phyloP scores from a whole-genome alignment of 2,888 invertebrate species.

The Prenolepis imparis region DNA sequence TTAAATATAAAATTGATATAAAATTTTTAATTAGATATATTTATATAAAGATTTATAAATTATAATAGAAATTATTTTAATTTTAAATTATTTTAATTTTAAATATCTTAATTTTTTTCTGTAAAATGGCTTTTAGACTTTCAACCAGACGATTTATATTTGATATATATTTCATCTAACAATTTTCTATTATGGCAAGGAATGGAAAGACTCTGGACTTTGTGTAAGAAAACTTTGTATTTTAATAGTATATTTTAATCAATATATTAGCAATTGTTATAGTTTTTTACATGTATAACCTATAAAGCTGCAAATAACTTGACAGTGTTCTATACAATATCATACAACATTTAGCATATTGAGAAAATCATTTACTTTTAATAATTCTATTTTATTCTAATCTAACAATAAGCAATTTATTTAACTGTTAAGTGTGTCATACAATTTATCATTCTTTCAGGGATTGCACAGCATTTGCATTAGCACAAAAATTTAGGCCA shows the following conservation, averaged over 20 bases:
- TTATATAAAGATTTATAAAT: background rate
- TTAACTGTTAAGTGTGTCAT: background rate
- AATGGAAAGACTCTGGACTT: background rate
- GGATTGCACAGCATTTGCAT: background rate
- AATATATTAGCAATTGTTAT: background rate
- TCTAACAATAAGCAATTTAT: constrained; percentile 2
- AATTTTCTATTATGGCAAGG: background rate
- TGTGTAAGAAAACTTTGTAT: constrained; percentile 20
- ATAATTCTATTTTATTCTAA: background rate
- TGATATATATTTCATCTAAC: background rate
- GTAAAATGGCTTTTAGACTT: constrained; percentile 2
- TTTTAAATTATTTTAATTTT: background rate
- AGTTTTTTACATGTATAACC: background rate
- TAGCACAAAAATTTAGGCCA: background rate
- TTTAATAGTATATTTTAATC: background rate
- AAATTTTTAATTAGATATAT: background rate
- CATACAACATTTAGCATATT: background rate
- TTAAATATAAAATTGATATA: background rate
- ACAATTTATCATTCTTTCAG: constrained; percentile 16
- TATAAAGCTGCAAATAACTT: background rate
- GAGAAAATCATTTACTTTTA: background rate
- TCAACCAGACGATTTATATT: background rate
- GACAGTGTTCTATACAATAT: background rate
- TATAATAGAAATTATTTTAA: background rate
- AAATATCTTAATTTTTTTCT: background rate